These are phyloP conservation scores for Sebastes schlegelii DNA, from an alignment of 2,113 vertebrate genomes.

Conservation along the genomic window DNA sequence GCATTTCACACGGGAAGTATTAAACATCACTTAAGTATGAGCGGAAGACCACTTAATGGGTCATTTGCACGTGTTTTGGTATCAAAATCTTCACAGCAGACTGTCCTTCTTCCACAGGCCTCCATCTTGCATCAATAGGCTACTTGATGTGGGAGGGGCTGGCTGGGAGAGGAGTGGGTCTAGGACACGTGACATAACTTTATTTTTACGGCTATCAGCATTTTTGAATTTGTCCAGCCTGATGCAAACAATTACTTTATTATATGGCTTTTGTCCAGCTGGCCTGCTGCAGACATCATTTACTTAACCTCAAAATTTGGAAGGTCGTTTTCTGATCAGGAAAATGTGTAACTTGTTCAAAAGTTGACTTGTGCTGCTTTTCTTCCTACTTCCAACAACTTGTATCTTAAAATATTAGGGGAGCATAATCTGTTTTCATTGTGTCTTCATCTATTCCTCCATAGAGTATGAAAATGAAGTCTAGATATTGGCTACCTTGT, in stretches of 20 bases:
- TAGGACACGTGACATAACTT: neutral
- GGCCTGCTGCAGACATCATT: slow-evolving; percentile 3
- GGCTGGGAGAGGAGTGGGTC: neutral
- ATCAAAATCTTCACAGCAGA: neutral
- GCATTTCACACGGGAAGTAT: neutral
- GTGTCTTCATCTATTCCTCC: neutral
- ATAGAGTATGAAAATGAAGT: neutral
- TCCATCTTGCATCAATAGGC: neutral
- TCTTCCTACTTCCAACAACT: neutral
- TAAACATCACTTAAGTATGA: neutral
- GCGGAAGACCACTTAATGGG: slow-evolving; percentile 4
- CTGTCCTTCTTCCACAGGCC: neutral
- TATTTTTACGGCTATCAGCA: slow-evolving; percentile 27
- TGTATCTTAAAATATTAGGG: neutral
- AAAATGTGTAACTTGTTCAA: neutral
- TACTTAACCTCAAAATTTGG: slow-evolving; percentile 12
- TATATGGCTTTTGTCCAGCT: slow-evolving; percentile 42
- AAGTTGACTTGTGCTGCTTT: neutral
- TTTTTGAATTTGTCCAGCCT: slow-evolving; percentile 9
- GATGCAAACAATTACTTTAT: slow-evolving; percentile 40
- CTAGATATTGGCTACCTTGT: neutral
- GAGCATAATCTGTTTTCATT: neutral
- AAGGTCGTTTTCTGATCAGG: slow-evolving; percentile 40
- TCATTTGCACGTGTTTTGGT: slow-evolving; percentile 17
- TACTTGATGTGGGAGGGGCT: no score